These are phyloP conservation scores for Baronia brevicornis DNA, from an alignment of 2,888 invertebrate genomes.

Conservation along the genomic window DNA sequence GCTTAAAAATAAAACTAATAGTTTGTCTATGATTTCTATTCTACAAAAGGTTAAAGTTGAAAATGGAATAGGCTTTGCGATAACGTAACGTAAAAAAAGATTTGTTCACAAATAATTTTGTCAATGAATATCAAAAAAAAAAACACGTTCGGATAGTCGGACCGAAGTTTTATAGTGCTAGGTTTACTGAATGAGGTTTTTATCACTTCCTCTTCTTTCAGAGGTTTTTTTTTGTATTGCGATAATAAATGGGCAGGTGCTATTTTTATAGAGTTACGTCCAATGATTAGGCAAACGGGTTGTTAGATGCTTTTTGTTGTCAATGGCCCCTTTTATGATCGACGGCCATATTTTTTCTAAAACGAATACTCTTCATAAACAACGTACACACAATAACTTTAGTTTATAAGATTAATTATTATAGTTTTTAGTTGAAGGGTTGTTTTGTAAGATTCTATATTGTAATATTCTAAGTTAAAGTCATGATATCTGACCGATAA, in stretches of 20 bases:
- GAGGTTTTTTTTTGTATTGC: constrained; percentile 35
- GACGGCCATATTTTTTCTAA: constrained; percentile 34
- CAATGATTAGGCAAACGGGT: constrained; percentile 61
- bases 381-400: constrained; percentile 15
- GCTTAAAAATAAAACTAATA: constrained; percentile 19
- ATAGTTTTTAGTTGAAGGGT: constrained; percentile 10
- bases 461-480: no score
- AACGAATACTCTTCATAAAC: constrained; percentile 6
- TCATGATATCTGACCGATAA: no score
- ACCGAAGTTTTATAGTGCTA: constrained; percentile 46
- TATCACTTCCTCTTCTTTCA: constrained; percentile 64
- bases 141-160: constrained; percentile 36
- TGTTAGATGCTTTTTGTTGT: constrained; percentile 37
- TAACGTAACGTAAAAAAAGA: constrained; percentile 14
- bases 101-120: constrained; percentile 28
- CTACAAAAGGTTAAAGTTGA: constrained; percentile 29
- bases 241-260: constrained; percentile 67
- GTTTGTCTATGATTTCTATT: constrained; percentile 19
- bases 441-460: no score
- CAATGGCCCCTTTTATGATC: constrained; percentile 38
- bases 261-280: constrained; percentile 43
- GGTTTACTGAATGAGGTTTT: constrained; percentile 47
- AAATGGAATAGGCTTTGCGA: constrained; percentile 27
- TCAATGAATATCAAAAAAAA: constrained; percentile 56
- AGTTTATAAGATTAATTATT: constrained; percentile 13